phyloP scores from a whole-genome alignment of 2,888 invertebrate species.

The Archips xylosteana region DNA sequence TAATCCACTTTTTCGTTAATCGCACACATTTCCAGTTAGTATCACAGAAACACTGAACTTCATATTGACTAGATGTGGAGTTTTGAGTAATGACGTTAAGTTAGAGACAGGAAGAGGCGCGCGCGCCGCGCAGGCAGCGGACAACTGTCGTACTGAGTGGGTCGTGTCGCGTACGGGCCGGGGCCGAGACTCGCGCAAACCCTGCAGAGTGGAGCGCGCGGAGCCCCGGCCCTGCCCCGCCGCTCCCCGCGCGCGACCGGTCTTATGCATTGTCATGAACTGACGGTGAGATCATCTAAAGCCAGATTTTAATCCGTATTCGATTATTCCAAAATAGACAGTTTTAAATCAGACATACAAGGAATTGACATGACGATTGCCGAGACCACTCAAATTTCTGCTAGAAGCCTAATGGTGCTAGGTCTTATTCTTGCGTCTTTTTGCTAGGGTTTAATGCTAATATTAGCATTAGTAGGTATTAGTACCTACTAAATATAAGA shows the following conservation, averaged over 20 bases:
- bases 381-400: not conserved
- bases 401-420: not conserved
- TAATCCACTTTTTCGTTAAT: slow-evolving; percentile 64
- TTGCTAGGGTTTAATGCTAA: not conserved
- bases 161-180: slow-evolving; percentile 58
- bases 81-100: slow-evolving; percentile 65
- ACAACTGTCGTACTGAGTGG: slow-evolving; percentile 75
- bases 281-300: slow-evolving; percentile 82
- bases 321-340: slow-evolving; percentile 56
- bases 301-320: slow-evolving; percentile 66
- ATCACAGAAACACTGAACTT: slow-evolving; percentile 57
- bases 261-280: slow-evolving; percentile 83
- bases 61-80: slow-evolving; percentile 68
- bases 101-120: slow-evolving; percentile 60
- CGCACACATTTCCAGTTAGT: slow-evolving; percentile 55
- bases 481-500: not conserved
- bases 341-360: not conserved
- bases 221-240: slow-evolving; percentile 56
- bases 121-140: slow-evolving; percentile 80
- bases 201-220: slow-evolving; percentile 65
- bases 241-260: slow-evolving; percentile 68
- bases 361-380: not conserved
- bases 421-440: not conserved
- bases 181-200: slow-evolving; percentile 77
- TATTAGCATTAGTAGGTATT: not conserved